These are phyloP conservation scores for Ladona fulva DNA, from an alignment of 1,140 invertebrate genomes.

Conservation along the genomic window DNA sequence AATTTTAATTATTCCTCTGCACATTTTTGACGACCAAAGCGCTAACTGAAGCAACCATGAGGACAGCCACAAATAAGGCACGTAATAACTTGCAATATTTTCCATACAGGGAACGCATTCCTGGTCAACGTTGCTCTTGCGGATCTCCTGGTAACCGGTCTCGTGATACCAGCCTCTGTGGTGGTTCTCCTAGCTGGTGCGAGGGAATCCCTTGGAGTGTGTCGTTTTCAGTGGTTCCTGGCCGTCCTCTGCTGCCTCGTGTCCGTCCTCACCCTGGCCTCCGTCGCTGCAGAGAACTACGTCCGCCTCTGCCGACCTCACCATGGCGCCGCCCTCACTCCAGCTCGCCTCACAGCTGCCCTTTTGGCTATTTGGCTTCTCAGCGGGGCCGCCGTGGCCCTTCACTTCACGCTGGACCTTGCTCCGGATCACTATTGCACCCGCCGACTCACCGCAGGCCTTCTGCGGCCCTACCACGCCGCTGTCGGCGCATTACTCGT, in stretches of 20 bases:
- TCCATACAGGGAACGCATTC: slow-evolving; percentile 58
- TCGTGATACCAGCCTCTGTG: slow-evolving; percentile 59
- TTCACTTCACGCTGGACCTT: slow-evolving; percentile 45
- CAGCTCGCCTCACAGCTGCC: slow-evolving; percentile 41
- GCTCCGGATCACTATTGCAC: slow-evolving; percentile 54
- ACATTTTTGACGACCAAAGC: no score
- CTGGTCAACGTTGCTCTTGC: slow-evolving; percentile 67
- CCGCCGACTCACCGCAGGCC: slow-evolving; percentile 27
- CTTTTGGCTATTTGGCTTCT: slow-evolving; percentile 44
- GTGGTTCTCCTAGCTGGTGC: slow-evolving; percentile 58
- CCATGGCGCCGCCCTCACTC: slow-evolving; percentile 42
- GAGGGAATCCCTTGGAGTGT: slow-evolving; percentile 48
- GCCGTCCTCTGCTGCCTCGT: slow-evolving; percentile 56
- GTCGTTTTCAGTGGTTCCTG: slow-evolving; percentile 56
- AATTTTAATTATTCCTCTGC: no score
- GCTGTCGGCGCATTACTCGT: slow-evolving; percentile 46
- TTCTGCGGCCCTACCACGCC: slow-evolving; percentile 40
- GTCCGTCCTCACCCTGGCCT: slow-evolving; percentile 50
- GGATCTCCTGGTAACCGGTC: slow-evolving; percentile 60
- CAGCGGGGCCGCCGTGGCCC: slow-evolving; percentile 33
- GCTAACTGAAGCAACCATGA: no score
- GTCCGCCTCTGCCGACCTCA: slow-evolving; percentile 43
- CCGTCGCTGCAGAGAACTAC: slow-evolving; percentile 56
- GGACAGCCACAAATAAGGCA: no score
- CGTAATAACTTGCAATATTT: no score